Percentiles rank a stretch among this genome's conserved stretches.
Conservation (phyloP, 2,888 invertebrate species). For the Microctonus brassicae region DNA sequence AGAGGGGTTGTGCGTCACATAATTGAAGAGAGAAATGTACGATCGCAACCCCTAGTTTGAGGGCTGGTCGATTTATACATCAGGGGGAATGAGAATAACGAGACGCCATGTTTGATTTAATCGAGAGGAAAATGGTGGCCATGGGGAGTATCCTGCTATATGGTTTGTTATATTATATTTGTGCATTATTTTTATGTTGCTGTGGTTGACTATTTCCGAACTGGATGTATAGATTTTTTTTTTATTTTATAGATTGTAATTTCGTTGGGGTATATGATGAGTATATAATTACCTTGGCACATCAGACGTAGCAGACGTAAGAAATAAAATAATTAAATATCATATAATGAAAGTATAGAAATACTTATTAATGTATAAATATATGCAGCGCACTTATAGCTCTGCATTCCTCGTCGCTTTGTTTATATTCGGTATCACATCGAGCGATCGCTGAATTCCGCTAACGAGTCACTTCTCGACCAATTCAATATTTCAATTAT, state of each 20-base stretch:
- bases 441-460: too few species aligned
- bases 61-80: slow-evolving; percentile 42
- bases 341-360: too few species aligned
- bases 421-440: too few species aligned
- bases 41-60: slow-evolving; percentile 39
- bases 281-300: neutral
- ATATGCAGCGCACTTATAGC: too few species aligned
- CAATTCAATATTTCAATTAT: too few species aligned
- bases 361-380: too few species aligned
- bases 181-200: neutral
- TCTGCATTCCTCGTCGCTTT: too few species aligned
- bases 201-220: neutral
- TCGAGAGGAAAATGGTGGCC: slow-evolving; percentile 66
- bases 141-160: slow-evolving; percentile 30
- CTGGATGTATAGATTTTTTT: too few species aligned
- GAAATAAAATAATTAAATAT: neutral
- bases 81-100: slow-evolving; percentile 35
- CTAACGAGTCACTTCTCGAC: too few species aligned
- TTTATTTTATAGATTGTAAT: too few species aligned
- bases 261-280: too few species aligned
- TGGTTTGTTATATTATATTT: neutral
- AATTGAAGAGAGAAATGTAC: slow-evolving; percentile 55
- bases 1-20: slow-evolving; percentile 51
- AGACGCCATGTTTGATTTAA: slow-evolving; percentile 67
- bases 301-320: neutral